A percentile compares a stretch with the other conserved stretches of the same genome.
Evolutionary conservation across 2,888 invertebrate genomes (phyloP).

Genomic region (Nebria salina): DNA sequence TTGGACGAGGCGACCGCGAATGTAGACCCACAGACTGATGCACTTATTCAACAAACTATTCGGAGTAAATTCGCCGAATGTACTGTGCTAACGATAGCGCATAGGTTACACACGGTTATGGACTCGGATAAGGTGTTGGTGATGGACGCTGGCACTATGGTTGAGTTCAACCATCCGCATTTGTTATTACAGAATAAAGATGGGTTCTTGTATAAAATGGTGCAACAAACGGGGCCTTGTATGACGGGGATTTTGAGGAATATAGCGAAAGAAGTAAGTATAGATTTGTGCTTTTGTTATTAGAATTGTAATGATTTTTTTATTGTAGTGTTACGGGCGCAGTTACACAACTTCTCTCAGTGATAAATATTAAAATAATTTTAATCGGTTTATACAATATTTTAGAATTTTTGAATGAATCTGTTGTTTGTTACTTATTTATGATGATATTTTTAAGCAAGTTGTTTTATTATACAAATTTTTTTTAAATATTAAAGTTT

Average conservation of each 20-base stretch:
- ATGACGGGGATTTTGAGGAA: constrained; percentile 70
- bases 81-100: constrained; percentile 86
- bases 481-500: constrained; percentile 14
- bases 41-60: constrained; percentile 80
- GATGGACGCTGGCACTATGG: constrained; percentile 79
- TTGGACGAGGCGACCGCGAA: constrained; percentile 82
- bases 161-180: constrained; percentile 82
- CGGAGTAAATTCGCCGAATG: constrained; percentile 77
- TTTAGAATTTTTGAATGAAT: constrained; percentile 11
- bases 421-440: constrained; percentile 32
- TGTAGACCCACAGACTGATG: constrained; percentile 82
- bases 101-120: constrained; percentile 86
- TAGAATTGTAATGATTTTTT: not conserved
- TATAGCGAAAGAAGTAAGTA: constrained; percentile 66
- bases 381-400: constrained; percentile 22
- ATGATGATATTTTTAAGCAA: constrained; percentile 28
- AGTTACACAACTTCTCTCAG: not conserved
- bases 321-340: constrained; percentile 34
- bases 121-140: constrained; percentile 84
- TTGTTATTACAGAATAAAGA: constrained; percentile 67
- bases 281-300: not conserved
- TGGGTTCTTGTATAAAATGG: constrained; percentile 70
- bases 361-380: not conserved
- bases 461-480: constrained; percentile 33
- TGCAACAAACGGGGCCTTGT: constrained; percentile 74